Conservation (phyloP, 2,797 vertebrate species). For the Microhierax caerulescens region DNA sequence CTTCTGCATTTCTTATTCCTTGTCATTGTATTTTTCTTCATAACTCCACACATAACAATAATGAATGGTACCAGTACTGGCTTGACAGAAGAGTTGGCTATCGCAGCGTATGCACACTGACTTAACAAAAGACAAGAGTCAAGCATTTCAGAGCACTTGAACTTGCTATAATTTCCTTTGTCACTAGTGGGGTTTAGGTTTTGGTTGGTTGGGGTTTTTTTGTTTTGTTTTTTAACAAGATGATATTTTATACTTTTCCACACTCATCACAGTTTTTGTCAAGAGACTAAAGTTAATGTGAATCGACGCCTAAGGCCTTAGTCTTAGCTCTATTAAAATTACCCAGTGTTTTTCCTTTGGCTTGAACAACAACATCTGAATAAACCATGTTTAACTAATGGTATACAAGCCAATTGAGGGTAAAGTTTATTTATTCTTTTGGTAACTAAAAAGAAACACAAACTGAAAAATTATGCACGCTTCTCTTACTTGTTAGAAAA, state of each 20-base stretch:
- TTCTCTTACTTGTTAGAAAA: neutral
- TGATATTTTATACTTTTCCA: neutral
- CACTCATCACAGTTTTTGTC: slow-evolving; percentile 9
- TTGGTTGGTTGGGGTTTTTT: neutral
- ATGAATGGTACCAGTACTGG: neutral
- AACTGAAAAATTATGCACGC: accelerated
- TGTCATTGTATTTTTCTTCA: neutral
- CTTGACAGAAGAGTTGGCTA: neutral
- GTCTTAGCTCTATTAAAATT: neutral
- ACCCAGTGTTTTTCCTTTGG: neutral
- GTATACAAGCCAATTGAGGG: neutral
- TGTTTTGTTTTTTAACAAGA: neutral
- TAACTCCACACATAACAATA: neutral
- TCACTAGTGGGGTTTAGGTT: neutral
- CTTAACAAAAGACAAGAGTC: neutral
- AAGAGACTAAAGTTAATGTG: neutral
- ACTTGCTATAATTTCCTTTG: neutral
- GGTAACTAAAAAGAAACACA: neutral
- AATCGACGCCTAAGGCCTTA: neutral
- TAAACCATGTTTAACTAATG: neutral
- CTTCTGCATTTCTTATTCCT: neutral
- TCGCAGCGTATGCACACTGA: neutral
- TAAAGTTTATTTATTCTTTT: neutral
- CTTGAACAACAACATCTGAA: neutral
- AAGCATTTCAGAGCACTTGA: neutral